phyloP scores from a whole-genome alignment of 2,113 vertebrate species.

The Colaptes auratus region DNA sequence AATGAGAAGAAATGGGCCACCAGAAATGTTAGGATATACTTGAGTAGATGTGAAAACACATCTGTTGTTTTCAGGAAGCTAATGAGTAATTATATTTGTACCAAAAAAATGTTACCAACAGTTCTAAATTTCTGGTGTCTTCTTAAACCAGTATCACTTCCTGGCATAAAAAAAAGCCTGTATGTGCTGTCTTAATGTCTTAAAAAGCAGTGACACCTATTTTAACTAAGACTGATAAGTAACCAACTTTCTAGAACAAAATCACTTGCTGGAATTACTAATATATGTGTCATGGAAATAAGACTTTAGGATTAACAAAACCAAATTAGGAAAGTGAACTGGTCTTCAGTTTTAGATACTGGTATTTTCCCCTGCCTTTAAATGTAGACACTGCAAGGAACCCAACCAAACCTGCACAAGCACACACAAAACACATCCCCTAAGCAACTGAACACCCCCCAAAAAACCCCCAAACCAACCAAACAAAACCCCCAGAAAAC shows the following conservation, averaged over 20 bases:
- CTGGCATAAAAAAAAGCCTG: neutral
- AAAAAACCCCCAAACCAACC: too few species aligned
- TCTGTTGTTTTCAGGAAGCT: neutral
- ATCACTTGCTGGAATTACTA: neutral
- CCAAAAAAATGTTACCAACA: neutral
- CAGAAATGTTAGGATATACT: neutral
- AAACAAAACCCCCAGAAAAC: neutral
- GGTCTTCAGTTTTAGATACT: neutral
- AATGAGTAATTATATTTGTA: neutral
- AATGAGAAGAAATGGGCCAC: neutral
- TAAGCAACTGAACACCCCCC: too few species aligned
- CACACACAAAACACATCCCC: too few species aligned
- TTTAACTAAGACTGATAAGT: neutral
- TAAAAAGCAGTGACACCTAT: neutral
- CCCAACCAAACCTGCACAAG: neutral
- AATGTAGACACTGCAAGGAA: neutral
- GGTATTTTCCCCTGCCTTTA: neutral
- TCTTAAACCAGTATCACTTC: neutral
- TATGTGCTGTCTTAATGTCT: neutral
- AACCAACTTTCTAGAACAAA: neutral
- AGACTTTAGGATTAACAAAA: neutral
- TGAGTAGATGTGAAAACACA: neutral
- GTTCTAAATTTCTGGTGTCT: neutral
- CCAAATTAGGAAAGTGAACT: neutral
- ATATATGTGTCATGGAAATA: neutral